Percentiles rank a stretch among this genome's conserved stretches.
Evolutionary conservation across 2,888 invertebrate genomes (phyloP).

Genomic region (Parnassius glacialis): DNA sequence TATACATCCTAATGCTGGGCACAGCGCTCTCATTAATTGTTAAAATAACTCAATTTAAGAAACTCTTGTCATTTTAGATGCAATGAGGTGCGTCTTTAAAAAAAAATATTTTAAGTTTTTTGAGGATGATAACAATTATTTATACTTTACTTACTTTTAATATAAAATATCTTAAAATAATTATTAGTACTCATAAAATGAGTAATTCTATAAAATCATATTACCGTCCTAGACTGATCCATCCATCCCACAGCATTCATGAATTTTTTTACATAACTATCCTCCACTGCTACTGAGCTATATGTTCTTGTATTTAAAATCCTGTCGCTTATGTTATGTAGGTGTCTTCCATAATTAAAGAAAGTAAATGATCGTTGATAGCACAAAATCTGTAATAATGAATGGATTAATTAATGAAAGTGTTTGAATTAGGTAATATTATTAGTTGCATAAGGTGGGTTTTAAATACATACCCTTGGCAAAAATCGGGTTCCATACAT

Average conservation of each 20-base stretch:
- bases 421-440: neutral
- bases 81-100: too few species aligned
- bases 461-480: conserved; percentile 38
- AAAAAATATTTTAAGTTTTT: too few species aligned
- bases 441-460: too few species aligned
- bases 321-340: conserved; percentile 18
- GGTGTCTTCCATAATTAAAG: conserved; percentile 46
- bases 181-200: too few species aligned
- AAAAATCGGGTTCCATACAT: conserved; percentile 45
- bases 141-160: too few species aligned
- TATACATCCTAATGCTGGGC: too few species aligned
- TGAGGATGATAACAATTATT: too few species aligned
- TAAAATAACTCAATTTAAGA: too few species aligned
- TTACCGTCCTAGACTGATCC: conserved; percentile 79
- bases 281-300: conserved; percentile 60
- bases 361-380: conserved; percentile 36
- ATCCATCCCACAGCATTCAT: conserved; percentile 82
- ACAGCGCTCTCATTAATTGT: too few species aligned
- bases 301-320: conserved; percentile 42
- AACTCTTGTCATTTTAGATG: too few species aligned
- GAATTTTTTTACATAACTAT: conserved; percentile 79
- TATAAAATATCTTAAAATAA: too few species aligned
- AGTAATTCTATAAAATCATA: conserved; percentile 26
- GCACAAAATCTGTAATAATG: conserved; percentile 41
- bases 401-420: neutral